phyloP scores from a whole-genome alignment of 2,888 invertebrate species.

The Campoletis raptor region DNA sequence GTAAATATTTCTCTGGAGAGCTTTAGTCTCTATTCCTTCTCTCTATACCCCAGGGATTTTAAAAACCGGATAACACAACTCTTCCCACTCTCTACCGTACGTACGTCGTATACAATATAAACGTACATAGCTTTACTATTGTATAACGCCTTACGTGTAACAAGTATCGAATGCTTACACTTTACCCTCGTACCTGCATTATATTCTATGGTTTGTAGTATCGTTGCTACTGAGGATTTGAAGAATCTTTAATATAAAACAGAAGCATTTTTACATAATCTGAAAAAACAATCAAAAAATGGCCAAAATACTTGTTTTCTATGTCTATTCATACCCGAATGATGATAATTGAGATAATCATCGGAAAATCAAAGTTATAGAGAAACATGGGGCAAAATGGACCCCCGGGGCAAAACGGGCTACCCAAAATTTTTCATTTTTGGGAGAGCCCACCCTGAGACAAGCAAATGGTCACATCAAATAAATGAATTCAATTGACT shows the following conservation, averaged over 20 bases:
- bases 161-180: slow-evolving; percentile 63
- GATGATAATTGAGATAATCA: neutral
- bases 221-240: slow-evolving; percentile 37
- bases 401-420: too few species aligned
- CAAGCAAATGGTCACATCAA: too few species aligned
- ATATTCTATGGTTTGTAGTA: slow-evolving; percentile 24
- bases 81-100: slow-evolving; percentile 29
- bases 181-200: slow-evolving; percentile 28
- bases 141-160: slow-evolving; percentile 52
- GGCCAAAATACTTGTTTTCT: neutral
- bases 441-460: too few species aligned
- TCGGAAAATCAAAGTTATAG: too few species aligned
- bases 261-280: neutral
- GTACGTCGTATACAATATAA: neutral
- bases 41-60: slow-evolving; percentile 64
- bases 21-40: slow-evolving; percentile 62
- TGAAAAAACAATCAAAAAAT: slow-evolving; percentile 33
- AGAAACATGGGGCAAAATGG: too few species aligned
- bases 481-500: too few species aligned
- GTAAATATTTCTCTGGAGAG: slow-evolving; percentile 75
- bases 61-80: slow-evolving; percentile 54
- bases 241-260: slow-evolving; percentile 42
- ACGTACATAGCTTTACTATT: slow-evolving; percentile 20
- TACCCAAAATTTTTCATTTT: too few species aligned
- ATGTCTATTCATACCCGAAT: neutral